Evolutionary conservation across 2,113 vertebrate genomes (phyloP), one percentile per base, ranked within the genome.

Genomic region (Lasiurus cinereus): DNA sequence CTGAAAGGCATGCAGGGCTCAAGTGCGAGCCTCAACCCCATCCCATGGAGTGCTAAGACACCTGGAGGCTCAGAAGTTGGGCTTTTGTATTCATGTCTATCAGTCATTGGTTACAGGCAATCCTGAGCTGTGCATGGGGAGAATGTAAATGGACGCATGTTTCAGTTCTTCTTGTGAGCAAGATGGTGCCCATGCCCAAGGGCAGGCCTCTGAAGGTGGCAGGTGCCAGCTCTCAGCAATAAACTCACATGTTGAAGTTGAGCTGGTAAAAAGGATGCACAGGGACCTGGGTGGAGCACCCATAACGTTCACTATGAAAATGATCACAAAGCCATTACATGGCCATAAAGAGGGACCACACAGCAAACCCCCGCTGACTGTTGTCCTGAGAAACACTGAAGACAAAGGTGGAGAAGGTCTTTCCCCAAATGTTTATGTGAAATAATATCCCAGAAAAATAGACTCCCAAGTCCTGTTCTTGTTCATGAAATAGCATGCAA

Each of bases 351-450:
- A 33, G 69, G 8, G 33, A 22, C 50, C 87, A 13, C 87, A 13
- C n/a, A 67, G 33, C 0, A 2, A 77, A 24, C 62, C 7, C 50
- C 62, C 5, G 56, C 21, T 67, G 10, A 7, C 5, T 29, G 19
- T 43, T 29, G n/a, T 33, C 24, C 11, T 22, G 18, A 72, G 70
- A 4, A 72, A 59, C 74, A 39, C 16, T 50, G 59, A 59, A 80
- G 52, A 72, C 4, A 36, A 48, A 29, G 7, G 12, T 48, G 77
- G 36, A 54, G 59, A 91, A 54, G 9, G 2, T n/a, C 13, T 73
- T 67, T 27, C 13, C 59, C 62, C 50, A 91, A 39, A 39, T 62
- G n/a, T 80, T 89, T 91, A 83, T 80, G 33, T 62, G 78, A 90
- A 94, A n/a, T 16, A 82, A 15, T 46, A 66, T 56, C 15, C 24